These are phyloP conservation scores for Rhizomys pruinosus DNA, from an alignment of 2,113 vertebrate species.

Conservation along the genomic window DNA sequence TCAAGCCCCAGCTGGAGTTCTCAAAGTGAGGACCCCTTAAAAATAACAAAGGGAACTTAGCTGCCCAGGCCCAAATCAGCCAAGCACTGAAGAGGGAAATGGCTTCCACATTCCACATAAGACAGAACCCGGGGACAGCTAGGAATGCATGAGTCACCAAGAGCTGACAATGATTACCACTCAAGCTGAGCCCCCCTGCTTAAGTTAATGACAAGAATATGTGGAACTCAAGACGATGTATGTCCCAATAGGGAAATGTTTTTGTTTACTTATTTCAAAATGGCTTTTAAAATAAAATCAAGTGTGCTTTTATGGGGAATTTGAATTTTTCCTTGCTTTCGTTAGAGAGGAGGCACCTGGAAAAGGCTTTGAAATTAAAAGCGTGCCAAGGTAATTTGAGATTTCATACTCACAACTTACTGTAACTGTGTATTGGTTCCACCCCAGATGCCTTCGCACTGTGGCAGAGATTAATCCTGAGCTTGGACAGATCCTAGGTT, in stretches of 20 bases:
- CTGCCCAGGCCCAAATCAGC: neutral
- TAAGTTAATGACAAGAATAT: neutral
- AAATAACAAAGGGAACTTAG: slow-evolving; percentile 59
- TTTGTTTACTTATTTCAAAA: neutral
- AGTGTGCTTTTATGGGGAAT: neutral
- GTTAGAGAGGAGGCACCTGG: slow-evolving; percentile 54
- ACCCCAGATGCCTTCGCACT: neutral
- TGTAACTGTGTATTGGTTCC: neutral
- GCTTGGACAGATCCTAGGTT: neutral
- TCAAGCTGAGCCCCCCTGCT: neutral
- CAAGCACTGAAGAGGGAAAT: neutral
- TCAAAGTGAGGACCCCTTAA: slow-evolving; percentile 40
- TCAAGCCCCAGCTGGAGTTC: neutral
- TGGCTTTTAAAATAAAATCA: neutral
- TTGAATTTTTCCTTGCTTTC: neutral
- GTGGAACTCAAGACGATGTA: rapidly evolving
- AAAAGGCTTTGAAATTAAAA: neutral
- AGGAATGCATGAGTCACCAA: slow-evolving; percentile 62
- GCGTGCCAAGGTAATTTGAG: slow-evolving; percentile 11
- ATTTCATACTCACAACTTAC: neutral
- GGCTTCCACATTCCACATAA: slow-evolving; percentile 73
- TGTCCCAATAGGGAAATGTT: rapidly evolving
- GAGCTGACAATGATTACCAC: neutral
- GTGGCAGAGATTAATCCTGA: neutral
- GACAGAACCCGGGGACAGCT: slow-evolving; percentile 17